Evolutionary conservation across 2,113 vertebrate species (phyloP), one percentile per base, ranked within the genome.

Genomic region (Coreoperca whiteheadi): DNA sequence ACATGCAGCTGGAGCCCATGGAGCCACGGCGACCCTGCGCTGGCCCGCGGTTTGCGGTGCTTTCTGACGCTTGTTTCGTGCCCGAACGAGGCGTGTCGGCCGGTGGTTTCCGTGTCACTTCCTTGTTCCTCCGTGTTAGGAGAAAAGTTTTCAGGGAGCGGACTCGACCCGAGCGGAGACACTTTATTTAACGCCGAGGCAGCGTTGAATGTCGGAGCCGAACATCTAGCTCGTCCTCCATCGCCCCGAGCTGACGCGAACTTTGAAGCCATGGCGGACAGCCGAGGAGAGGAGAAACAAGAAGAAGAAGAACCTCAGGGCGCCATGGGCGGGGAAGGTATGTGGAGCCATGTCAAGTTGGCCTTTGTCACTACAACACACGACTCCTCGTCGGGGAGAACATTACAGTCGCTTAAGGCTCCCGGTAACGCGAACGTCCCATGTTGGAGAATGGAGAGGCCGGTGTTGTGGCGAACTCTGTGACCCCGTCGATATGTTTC

Each of bases 291-390:
- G 10, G 64, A 83, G 8, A 48, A 14, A 21, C 16, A 18, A 1
- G 37, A 56, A 1, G 80, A 30, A 4, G 75, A 84, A 25, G 89
- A 94, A 21, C 53, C 51, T 2, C 53, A 34, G 28, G 95, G 93
- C 30, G 95, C 95, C 2, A 85, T 41, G 39, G 94, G 94, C 1
- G 94, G 94, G 28, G 92, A 92, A 92, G 94, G 95, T 95, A 92
- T 7, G 94, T 79, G 61, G 18, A 78, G 60, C 46, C 81, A 32
- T 61, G 21, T 20, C 67, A 3, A 28, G 9, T 54, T 23, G n/a
- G 8, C 43, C 5, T 10, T 39, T 20, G 7, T 15, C 50, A 21
- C 50, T 2, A 12, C n/a, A 23, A 20, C 21, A n/a, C n/a, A n/a
- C n/a, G n/a, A n/a, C n/a, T n/a, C n/a, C n/a, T n/a, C n/a, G n/a